These are phyloP conservation scores for Anthonomus grandis DNA, from an alignment of 1,140 invertebrate species.

Conservation along the genomic window DNA sequence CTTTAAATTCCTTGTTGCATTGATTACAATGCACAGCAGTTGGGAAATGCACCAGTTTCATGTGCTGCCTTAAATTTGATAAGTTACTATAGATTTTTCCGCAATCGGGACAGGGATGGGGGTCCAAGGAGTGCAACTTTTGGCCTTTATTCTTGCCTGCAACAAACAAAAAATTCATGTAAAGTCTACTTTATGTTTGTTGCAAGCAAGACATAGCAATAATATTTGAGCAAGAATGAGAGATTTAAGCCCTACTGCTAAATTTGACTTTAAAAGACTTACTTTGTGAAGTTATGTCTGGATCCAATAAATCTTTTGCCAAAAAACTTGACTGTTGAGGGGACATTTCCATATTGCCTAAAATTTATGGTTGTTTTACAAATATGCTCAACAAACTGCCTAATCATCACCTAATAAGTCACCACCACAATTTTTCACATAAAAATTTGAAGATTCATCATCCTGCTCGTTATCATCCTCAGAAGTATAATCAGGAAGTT, in stretches of 20 bases:
- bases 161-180: conserved; percentile 51
- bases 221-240: too few species aligned
- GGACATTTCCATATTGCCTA: conserved; percentile 44
- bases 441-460: conserved; percentile 23
- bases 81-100: conserved; percentile 76
- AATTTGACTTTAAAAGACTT: too few species aligned
- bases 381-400: too few species aligned
- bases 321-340: conserved; percentile 31
- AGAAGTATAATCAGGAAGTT: conserved; percentile 59
- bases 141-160: conserved; percentile 44
- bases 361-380: conserved; percentile 26
- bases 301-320: conserved; percentile 26
- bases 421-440: conserved; percentile 22
- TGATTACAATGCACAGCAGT: conserved; percentile 69
- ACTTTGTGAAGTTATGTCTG: conserved; percentile 33
- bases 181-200: conserved; percentile 15
- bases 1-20: conserved; percentile 75
- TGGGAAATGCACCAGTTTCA: conserved; percentile 75
- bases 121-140: conserved; percentile 66
- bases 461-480: conserved; percentile 51
- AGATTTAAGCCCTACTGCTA: too few species aligned
- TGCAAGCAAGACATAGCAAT: conserved; percentile 24
- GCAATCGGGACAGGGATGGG: conserved; percentile 70
- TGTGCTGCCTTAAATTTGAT: conserved; percentile 75
- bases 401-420: conserved; percentile 26